Conservation (phyloP, 2,888 invertebrate species). For the Phyto melanocephala region DNA sequence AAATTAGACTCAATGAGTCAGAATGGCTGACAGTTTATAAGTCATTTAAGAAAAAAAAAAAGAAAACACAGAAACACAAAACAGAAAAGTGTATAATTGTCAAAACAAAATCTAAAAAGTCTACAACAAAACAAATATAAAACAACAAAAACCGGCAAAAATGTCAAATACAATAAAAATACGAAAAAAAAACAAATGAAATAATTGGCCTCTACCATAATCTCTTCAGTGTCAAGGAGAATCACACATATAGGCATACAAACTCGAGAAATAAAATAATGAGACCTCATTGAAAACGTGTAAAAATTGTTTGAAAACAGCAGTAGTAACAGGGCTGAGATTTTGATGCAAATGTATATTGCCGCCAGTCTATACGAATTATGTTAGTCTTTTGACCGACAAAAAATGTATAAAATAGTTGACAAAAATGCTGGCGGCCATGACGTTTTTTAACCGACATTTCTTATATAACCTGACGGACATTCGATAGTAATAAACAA, state of each 20-base stretch:
- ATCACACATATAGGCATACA: neutral
- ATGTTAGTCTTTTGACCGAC: too few relatives aligned
- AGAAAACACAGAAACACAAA: neutral
- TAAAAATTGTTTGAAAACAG: conserved; percentile 6
- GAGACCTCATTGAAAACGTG: conserved; percentile 5
- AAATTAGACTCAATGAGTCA: conserved; percentile 50
- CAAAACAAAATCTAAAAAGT: conserved; percentile 31
- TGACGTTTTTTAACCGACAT: too few relatives aligned
- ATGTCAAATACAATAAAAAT: neutral
- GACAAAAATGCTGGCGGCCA: too few relatives aligned
- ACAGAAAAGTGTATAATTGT: conserved; percentile 1
- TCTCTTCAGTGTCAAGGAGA: conserved; percentile 44
- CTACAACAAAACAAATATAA: neutral
- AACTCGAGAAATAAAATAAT: neutral
- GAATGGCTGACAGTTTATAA: neutral
- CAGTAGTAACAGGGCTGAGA: neutral
- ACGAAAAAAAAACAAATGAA: neutral
- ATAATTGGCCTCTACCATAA: conserved; percentile 31
- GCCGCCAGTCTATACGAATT: too few relatives aligned
- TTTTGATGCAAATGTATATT: too few relatives aligned
- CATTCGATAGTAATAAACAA: too few relatives aligned
- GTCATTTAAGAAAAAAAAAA: neutral
- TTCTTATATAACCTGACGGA: too few relatives aligned
- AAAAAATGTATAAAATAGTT: too few relatives aligned
- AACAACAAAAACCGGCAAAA: conserved; percentile 41